Conservation (phyloP, 2,113 vertebrate species). For the Neoarius graeffei region DNA sequence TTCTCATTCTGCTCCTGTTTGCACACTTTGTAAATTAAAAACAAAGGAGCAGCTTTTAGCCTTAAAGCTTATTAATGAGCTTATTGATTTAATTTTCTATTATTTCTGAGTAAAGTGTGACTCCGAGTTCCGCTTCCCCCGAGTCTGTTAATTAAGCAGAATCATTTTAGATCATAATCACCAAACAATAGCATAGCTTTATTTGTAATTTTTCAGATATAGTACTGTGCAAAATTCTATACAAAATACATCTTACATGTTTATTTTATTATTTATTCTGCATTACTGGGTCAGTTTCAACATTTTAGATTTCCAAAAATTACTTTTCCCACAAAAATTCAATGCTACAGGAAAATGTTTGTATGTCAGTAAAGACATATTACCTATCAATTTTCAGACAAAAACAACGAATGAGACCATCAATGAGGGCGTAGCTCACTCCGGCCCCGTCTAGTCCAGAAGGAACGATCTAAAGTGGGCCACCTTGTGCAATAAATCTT, state of each 20-base stretch:
- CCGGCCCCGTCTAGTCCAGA: no score
- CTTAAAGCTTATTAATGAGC: no score
- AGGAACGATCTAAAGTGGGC: no score
- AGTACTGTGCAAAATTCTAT: background rate
- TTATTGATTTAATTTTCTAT: background rate
- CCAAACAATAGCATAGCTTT: background rate
- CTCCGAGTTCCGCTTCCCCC: background rate
- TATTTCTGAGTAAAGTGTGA: background rate
- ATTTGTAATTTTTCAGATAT: background rate
- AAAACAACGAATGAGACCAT: background rate
- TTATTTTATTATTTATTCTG: background rate
- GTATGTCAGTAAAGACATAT: background rate
- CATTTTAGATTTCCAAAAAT: background rate
- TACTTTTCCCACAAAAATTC: background rate
- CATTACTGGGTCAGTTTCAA: background rate
- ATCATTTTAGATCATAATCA: background rate
- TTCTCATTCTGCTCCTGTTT: slow-evolving; percentile 2
- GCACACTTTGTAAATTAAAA: background rate
- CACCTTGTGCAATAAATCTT: no score
- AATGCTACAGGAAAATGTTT: background rate
- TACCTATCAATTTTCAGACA: background rate
- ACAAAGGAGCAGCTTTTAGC: background rate
- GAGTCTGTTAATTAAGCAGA: background rate
- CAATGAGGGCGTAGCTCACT: no score
- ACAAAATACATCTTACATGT: background rate